These are phyloP conservation scores for Noctua comes DNA, from an alignment of 2,888 invertebrate species.

Conservation along the genomic window DNA sequence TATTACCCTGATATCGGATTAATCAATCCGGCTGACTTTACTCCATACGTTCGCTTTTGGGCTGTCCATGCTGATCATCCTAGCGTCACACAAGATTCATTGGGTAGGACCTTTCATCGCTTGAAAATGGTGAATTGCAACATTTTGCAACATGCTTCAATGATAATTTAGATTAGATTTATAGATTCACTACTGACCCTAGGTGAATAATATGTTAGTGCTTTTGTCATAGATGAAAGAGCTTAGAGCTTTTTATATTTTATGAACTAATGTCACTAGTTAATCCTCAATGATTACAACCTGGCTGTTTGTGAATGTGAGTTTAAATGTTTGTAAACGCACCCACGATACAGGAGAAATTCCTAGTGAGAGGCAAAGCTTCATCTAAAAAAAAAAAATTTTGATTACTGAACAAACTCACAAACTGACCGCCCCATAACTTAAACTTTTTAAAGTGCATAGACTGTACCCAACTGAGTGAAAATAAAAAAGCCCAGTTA, in stretches of 20 bases:
- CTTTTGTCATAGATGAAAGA: not conserved
- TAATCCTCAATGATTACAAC: not conserved
- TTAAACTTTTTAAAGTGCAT: not conserved
- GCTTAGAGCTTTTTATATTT: not conserved
- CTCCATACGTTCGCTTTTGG: slow-evolving; percentile 5
- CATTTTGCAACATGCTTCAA: not conserved
- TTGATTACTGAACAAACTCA: not conserved
- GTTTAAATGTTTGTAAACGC: too few species aligned
- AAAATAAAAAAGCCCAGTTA: not conserved
- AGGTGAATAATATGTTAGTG: not conserved
- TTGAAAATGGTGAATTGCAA: not conserved
- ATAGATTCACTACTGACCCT: not conserved
- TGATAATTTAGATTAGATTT: not conserved
- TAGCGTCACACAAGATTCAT: not conserved
- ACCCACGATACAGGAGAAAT: too few species aligned
- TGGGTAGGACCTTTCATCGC: not conserved
- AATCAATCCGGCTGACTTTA: not conserved
- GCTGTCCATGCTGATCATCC: slow-evolving; percentile 17
- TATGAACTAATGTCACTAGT: not conserved
- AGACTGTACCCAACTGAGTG: not conserved
- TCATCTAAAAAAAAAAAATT: too few species aligned
- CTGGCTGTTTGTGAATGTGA: too few species aligned
- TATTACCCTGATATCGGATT: slow-evolving; percentile 15
- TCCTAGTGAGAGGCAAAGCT: too few species aligned
- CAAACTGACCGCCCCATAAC: not conserved